A percentile compares a stretch with the other conserved stretches of the same genome.
Evolutionary conservation across 2,113 vertebrate species (phyloP).

Genomic region (Neopipo cinnamomea): DNA sequence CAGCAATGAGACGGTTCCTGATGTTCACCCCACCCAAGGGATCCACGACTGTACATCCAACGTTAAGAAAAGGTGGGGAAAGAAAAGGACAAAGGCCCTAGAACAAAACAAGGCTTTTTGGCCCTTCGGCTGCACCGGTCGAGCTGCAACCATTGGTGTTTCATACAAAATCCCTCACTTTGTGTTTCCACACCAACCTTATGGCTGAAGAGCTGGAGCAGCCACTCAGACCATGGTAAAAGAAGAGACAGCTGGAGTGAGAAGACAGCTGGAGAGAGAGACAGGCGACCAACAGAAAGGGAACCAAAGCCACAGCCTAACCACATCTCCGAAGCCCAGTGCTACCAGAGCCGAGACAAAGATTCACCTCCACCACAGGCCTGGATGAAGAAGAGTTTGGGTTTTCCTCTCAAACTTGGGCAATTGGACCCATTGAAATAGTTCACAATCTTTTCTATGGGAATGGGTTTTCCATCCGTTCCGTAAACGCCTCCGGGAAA

Average conservation of each 20-base stretch:
- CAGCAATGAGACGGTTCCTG: neutral
- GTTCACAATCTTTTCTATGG: constrained; percentile 86
- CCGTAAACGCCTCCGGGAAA: constrained; percentile 90
- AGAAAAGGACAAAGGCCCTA: neutral
- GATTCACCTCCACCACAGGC: constrained; percentile 91
- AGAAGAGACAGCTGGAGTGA: neutral
- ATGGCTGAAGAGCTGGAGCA: neutral
- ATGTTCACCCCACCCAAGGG: fast-evolving
- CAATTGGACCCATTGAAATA: constrained; percentile 86
- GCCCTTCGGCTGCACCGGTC: fast-evolving
- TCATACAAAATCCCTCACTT: neutral
- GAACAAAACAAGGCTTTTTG: neutral
- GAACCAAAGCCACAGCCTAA: neutral
- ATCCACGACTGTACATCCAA: fast-evolving
- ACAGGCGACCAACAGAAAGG: neutral
- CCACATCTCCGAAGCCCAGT: fast-evolving
- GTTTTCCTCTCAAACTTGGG: constrained; percentile 88
- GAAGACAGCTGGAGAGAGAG: neutral
- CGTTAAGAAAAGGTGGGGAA: fast-evolving
- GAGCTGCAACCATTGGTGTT: fast-evolving
- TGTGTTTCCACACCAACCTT: neutral
- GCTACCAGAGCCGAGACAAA: neutral
- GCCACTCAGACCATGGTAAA: neutral
- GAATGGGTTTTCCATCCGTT: constrained; percentile 80
- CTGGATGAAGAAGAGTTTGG: constrained; percentile 97